phyloP scores from a whole-genome alignment of 2,888 invertebrate genomes.

The Xylophagus ater region DNA sequence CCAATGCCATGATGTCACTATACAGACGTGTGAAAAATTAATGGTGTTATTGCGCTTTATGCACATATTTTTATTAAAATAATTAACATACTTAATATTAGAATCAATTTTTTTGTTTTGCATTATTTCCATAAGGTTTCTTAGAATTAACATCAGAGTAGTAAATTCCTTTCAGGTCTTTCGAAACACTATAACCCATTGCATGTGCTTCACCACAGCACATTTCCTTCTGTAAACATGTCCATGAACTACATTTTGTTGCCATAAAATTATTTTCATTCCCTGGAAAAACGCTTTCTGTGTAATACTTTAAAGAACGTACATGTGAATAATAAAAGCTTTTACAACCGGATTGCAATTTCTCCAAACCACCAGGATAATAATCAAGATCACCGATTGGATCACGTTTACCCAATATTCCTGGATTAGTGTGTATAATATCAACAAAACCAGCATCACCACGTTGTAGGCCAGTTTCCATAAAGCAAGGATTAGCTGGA shows the following conservation, averaged over 20 bases:
- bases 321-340: conserved; percentile 11
- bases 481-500: conserved; percentile 17
- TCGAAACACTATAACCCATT: conserved; percentile 31
- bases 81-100: no score
- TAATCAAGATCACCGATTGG: no score
- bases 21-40: no score
- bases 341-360: conserved; percentile 11
- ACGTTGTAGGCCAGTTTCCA: conserved; percentile 9
- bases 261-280: conserved; percentile 11
- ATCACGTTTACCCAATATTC: conserved; percentile 23
- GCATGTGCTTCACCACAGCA: conserved; percentile 25
- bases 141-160: conserved; percentile 29
- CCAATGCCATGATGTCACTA: no score
- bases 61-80: no score
- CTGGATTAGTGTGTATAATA: conserved; percentile 22
- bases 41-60: no score
- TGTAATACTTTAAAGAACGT: conserved; percentile 12
- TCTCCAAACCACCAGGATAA: neutral
- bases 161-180: conserved; percentile 28
- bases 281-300: conserved; percentile 11
- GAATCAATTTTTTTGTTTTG: no score
- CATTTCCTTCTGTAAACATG: no score
- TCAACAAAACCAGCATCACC: conserved; percentile 13
- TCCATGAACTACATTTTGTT: no score
- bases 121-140: conserved; percentile 26